phyloP scores from a whole-genome alignment of 2,797 vertebrate genomes.

The Psittacula echo region DNA sequence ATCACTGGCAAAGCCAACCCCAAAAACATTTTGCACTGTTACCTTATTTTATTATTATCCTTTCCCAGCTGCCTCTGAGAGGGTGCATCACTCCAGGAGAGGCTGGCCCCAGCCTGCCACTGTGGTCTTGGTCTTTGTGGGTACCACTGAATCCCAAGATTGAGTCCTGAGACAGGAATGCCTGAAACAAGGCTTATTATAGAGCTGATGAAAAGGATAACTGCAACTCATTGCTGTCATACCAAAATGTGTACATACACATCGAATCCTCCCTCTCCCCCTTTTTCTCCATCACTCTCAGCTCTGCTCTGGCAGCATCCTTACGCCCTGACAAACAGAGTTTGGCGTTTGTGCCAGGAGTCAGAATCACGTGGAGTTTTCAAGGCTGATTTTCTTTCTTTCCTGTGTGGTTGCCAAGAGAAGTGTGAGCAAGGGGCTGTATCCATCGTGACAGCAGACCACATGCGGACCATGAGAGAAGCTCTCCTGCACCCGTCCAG shows the following conservation, averaged over 20 bases:
- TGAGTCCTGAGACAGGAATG: background rate
- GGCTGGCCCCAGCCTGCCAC: background rate
- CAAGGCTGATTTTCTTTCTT: background rate
- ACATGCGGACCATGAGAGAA: fast-evolving
- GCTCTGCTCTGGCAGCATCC: fast-evolving
- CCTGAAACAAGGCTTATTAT: background rate
- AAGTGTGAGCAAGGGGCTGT: background rate
- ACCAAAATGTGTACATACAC: background rate
- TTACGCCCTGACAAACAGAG: background rate
- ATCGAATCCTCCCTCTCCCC: background rate
- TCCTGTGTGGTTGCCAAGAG: background rate
- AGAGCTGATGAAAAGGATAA: background rate
- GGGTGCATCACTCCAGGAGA: background rate
- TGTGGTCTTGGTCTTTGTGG: background rate
- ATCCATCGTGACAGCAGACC: fast-evolving
- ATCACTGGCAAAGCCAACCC: background rate
- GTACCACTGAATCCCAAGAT: background rate
- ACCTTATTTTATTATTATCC: background rate
- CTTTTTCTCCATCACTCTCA: background rate
- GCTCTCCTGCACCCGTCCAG: fast-evolving
- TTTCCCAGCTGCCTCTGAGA: background rate
- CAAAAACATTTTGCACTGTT: background rate
- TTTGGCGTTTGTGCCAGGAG: background rate
- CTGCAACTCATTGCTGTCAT: background rate
- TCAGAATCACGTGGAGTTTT: background rate